These are phyloP conservation scores for Hedychridium roseum DNA, from an alignment of 2,888 invertebrate species.

Conservation along the genomic window DNA sequence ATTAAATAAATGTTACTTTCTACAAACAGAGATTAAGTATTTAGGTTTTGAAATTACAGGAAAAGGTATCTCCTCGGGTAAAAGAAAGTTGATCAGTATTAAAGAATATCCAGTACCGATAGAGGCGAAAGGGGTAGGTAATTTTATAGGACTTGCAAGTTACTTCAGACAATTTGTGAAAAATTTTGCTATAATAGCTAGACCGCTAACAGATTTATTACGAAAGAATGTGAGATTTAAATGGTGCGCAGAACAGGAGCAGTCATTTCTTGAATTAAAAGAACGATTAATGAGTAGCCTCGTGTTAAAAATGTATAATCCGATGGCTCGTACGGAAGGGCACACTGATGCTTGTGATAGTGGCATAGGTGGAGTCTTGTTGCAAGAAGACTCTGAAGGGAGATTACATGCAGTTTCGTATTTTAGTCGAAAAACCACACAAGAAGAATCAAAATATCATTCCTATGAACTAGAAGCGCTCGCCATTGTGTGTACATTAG, in stretches of 20 bases:
- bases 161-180: too few species aligned
- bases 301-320: slow-evolving; percentile 1
- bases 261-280: neutral
- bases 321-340: neutral
- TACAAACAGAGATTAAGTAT: too few species aligned
- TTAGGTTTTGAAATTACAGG: too few species aligned
- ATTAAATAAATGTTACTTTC: too few species aligned
- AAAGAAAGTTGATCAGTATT: too few species aligned
- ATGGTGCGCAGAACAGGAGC: slow-evolving; percentile 1
- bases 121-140: too few species aligned
- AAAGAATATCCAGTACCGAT: too few species aligned
- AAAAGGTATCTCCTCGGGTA: too few species aligned
- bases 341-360: slow-evolving; percentile 11
- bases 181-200: neutral
- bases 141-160: too few species aligned
- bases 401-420: slow-evolving; percentile 28
- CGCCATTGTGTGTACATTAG: slow-evolving; percentile 19
- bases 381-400: slow-evolving; percentile 14
- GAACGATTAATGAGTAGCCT: neutral
- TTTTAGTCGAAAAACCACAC: slow-evolving; percentile 20
- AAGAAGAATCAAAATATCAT: slow-evolving; percentile 15
- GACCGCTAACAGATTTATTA: neutral
- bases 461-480: slow-evolving; percentile 24
- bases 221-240: neutral
- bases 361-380: neutral